Conservation (phyloP, 2,113 vertebrate species). For the Grantiella picta region DNA sequence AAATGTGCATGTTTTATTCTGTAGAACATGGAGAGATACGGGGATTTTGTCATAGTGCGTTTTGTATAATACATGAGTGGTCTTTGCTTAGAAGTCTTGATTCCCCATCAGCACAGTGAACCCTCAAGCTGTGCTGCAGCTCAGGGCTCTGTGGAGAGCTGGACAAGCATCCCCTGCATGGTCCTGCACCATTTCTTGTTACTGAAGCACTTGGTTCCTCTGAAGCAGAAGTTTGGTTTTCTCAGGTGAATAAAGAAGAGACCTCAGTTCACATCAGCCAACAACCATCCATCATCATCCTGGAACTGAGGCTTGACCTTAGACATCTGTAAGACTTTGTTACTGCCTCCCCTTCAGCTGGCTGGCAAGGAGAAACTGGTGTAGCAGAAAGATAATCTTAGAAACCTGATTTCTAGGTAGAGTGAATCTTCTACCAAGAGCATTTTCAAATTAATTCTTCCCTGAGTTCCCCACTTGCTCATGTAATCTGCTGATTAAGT, state of each 20-base stretch:
- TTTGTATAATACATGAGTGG: background rate
- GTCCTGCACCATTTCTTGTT: background rate
- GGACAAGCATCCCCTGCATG: fast-evolving
- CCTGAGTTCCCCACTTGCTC: background rate
- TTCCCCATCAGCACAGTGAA: background rate
- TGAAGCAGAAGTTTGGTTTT: background rate
- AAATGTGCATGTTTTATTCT: background rate
- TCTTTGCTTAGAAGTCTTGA: background rate
- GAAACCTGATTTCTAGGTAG: background rate
- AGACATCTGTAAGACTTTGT: background rate
- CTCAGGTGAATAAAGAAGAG: background rate
- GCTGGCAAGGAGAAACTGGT: background rate
- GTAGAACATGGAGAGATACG: background rate
- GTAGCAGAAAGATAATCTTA: background rate
- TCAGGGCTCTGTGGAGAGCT: background rate
- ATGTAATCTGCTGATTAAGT: constrained; percentile 17
- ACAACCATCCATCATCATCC: background rate
- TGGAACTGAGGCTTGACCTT: background rate
- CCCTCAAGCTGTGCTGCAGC: background rate
- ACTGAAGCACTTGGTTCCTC: background rate
- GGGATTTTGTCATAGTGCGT: background rate
- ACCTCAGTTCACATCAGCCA: background rate
- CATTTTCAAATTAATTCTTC: constrained; percentile 7
- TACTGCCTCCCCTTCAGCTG: background rate
- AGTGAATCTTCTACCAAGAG: background rate